Evolutionary conservation across 2,113 vertebrate genomes (phyloP).

Genomic region (Brachyhypopomus gauderio): DNA sequence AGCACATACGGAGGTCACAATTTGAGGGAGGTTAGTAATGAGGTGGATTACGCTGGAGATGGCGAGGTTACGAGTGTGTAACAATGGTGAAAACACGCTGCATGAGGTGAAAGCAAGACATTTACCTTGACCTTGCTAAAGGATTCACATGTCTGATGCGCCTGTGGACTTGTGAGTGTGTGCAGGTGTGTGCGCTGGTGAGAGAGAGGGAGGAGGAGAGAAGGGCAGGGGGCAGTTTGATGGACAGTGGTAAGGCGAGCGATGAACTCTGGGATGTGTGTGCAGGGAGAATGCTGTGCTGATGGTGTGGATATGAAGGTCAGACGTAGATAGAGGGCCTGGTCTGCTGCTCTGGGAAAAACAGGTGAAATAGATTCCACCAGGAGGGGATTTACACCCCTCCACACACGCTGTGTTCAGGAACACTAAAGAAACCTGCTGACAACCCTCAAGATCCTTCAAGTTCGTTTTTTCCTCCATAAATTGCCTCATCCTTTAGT

Average conservation of each 20-base stretch:
- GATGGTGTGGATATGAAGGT: conserved; percentile 50
- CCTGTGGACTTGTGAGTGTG: conserved; percentile 4
- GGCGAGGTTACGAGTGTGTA: not conserved
- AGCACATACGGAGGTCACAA: not conserved
- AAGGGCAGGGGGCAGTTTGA: not conserved
- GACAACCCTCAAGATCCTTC: too few relatives aligned
- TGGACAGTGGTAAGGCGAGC: conserved; percentile 24
- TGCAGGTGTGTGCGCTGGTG: conserved; percentile 22
- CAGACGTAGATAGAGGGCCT: conserved; percentile 15
- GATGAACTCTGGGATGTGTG: conserved; percentile 42
- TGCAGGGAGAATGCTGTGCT: conserved; percentile 32
- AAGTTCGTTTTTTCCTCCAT: too few relatives aligned
- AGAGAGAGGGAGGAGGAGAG: not conserved
- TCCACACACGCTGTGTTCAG: not conserved
- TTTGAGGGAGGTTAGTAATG: not conserved
- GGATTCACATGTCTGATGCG: conserved; percentile 37
- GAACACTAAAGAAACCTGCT: too few relatives aligned
- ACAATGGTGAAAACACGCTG: not conserved
- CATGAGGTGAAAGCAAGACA: conserved; percentile 9
- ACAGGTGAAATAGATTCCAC: not conserved
- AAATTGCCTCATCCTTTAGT: too few relatives aligned
- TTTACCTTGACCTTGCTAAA: conserved; percentile 49
- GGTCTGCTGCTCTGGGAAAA: conserved; percentile 12
- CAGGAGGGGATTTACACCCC: conserved; percentile 7
- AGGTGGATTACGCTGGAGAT: not conserved